phyloP scores from a whole-genome alignment of 2,113 vertebrate species.

The Cervus canadensis region DNA sequence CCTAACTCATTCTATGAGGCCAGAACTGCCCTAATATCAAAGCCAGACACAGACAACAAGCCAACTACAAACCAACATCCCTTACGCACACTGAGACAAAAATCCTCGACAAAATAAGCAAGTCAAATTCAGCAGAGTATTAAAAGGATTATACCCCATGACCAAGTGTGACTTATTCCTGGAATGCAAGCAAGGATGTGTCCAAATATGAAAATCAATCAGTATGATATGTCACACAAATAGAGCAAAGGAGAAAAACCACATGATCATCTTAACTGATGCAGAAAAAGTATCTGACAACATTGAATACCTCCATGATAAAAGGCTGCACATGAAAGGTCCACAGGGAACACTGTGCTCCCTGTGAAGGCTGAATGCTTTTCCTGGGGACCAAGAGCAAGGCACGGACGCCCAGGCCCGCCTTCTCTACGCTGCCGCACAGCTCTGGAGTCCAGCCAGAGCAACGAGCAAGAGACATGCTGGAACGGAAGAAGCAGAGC shows the following conservation, averaged over 20 bases:
- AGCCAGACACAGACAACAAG: not conserved
- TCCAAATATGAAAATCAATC: not conserved
- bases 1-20: not conserved
- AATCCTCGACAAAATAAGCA: not conserved
- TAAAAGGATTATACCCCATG: not conserved
- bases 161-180: not conserved
- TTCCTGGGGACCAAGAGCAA: not conserved
- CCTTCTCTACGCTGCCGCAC: not conserved
- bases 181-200: not conserved
- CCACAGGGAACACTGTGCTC: not conserved
- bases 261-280: rapidly evolving
- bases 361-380: not conserved
- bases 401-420: not conserved
- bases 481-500: not conserved
- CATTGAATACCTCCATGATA: rapidly evolving
- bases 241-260: not conserved
- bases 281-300: not conserved
- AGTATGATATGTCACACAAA: rapidly evolving
- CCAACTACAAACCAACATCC: not conserved
- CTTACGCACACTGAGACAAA: not conserved
- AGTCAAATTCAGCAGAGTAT: not conserved
- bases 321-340: rapidly evolving
- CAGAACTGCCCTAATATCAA: not conserved
- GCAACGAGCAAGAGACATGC: not conserved
- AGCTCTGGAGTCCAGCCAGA: not conserved